phyloP scores from a whole-genome alignment of 2,888 invertebrate genomes.

The Rhogogaster chlorosoma region DNA sequence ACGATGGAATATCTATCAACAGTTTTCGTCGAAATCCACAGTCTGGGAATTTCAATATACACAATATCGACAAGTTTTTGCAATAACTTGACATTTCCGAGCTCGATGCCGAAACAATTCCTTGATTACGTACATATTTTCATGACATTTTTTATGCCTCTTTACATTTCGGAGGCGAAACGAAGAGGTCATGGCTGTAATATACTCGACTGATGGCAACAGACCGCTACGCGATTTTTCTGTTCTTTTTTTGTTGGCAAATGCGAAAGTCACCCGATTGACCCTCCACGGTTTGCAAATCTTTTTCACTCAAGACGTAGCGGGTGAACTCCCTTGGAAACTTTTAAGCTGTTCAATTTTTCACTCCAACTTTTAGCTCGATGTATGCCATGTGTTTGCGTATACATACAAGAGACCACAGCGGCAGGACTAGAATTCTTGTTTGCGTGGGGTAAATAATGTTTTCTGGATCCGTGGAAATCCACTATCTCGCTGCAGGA shows the following conservation, averaged over 20 bases:
- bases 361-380: neutral
- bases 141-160: no score
- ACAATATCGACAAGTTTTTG: neutral
- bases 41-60: neutral
- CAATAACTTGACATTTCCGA: neutral
- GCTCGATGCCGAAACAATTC: no score
- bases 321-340: neutral
- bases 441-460: constrained; percentile 5
- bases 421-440: neutral
- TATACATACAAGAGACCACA: neutral
- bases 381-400: no score
- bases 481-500: neutral
- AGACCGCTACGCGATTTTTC: neutral
- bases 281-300: constrained; percentile 11
- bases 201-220: neutral
- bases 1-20: neutral
- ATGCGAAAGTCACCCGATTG: constrained; percentile 1
- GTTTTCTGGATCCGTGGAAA: constrained; percentile 6
- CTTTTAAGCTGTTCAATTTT: constrained; percentile 29
- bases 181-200: neutral
- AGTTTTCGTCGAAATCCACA: neutral
- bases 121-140: no score
- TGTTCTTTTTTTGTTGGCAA: no score
- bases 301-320: constrained; percentile 6
- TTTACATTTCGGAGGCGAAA: no score